Conservation (phyloP, 2,113 vertebrate species). For the rabbit (Oryctolagus cuniculus) region mOryCun1.1 NC_091438.1:74160001-74160500, state of each 20-base stretch:
- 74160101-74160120: slow-evolving; percentile 63
- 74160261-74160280: neutral
- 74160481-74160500: slow-evolving; percentile 68
- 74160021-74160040: slow-evolving; percentile 72
- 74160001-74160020: slow-evolving; percentile 55
- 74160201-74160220: slow-evolving; percentile 10
- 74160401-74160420: neutral
- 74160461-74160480: slow-evolving; percentile 57
- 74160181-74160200: slow-evolving; percentile 74
- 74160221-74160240: neutral
- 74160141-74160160: slow-evolving; percentile 61
- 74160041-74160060: slow-evolving; percentile 37
- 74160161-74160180: slow-evolving; percentile 76
- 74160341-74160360: neutral
- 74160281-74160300: neutral
- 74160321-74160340: neutral
- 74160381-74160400: neutral
- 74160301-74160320: neutral
- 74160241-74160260: neutral
- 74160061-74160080: slow-evolving; percentile 72
- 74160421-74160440: neutral
- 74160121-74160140: slow-evolving; percentile 80
- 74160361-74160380: neutral
- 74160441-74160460: slow-evolving; percentile 44
- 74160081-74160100: slow-evolving; percentile 76